These are phyloP conservation scores for Scomberomorus guttatus DNA, from an alignment of 2,797 vertebrate genomes.

Conservation along the genomic window DNA sequence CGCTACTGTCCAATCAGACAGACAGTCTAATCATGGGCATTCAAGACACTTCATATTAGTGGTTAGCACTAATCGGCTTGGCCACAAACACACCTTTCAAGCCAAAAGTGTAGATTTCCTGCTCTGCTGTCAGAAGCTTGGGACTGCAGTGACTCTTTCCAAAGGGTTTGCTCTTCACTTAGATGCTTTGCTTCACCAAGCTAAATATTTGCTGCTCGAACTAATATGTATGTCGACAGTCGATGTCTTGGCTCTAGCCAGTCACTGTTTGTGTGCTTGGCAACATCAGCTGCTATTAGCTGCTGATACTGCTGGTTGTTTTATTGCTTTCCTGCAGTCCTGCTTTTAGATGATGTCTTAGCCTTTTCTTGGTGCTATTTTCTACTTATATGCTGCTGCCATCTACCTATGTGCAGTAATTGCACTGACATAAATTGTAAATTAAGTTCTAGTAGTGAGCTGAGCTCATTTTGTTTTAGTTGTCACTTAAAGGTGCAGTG, in stretches of 20 bases:
- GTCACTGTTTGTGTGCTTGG: slow-evolving; percentile 7
- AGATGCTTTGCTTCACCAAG: slow-evolving; percentile 22
- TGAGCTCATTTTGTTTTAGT: slow-evolving; percentile 15
- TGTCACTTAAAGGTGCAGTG: slow-evolving; percentile 1
- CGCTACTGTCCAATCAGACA: background rate
- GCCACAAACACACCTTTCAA: slow-evolving; percentile 19
- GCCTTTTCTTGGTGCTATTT: slow-evolving; percentile 10
- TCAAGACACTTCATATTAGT: background rate
- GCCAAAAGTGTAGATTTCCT: background rate
- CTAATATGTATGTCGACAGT: slow-evolving; percentile 13
- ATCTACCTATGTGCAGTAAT: slow-evolving; percentile 6
- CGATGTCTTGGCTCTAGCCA: background rate
- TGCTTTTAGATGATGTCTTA: background rate
- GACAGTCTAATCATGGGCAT: background rate
- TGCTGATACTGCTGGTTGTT: slow-evolving; percentile 8
- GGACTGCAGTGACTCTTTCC: background rate
- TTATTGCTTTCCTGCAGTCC: slow-evolving; percentile 1
- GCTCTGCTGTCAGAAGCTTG: background rate
- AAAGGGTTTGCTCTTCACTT: slow-evolving; percentile 6
- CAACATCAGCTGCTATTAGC: slow-evolving; percentile 22
- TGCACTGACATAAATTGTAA: slow-evolving; percentile 16
- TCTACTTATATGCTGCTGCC: slow-evolving; percentile 10
- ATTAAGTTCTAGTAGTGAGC: slow-evolving; percentile 4
- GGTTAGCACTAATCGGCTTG: slow-evolving; percentile 15
- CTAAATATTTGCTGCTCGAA: slow-evolving; percentile 23